phyloP scores from a whole-genome alignment of 2,797 vertebrate genomes.

The Spheniscus humboldti region DNA sequence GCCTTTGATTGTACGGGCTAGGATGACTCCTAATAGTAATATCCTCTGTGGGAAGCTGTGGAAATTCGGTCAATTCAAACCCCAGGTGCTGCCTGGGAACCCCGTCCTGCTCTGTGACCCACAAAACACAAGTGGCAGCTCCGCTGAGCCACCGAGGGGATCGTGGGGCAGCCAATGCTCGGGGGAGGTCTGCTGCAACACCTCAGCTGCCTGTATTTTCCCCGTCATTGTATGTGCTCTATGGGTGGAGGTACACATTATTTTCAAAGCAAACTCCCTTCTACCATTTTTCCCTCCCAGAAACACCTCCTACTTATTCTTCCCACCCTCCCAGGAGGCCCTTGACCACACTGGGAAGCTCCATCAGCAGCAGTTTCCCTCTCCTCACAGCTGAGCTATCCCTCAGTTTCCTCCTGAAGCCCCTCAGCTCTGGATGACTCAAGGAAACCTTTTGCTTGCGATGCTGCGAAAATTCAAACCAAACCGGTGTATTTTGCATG shows the following conservation, averaged over 20 bases:
- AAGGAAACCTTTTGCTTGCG: background rate
- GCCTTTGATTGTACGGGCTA: background rate
- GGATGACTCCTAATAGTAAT: background rate
- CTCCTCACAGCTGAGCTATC: background rate
- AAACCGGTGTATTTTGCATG: background rate
- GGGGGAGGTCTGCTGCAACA: background rate
- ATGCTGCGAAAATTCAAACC: background rate
- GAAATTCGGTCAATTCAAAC: background rate
- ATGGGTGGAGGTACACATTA: too few relatives aligned
- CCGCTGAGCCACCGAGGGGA: background rate
- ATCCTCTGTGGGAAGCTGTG: background rate
- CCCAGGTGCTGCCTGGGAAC: background rate
- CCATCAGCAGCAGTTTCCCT: background rate
- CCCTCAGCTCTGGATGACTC: background rate
- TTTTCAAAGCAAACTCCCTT: background rate
- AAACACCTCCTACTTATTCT: background rate
- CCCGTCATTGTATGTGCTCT: background rate
- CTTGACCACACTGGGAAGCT: background rate
- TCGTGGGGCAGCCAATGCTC: accelerated
- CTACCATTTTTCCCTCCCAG: background rate
- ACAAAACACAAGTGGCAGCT: background rate
- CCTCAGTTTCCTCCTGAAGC: background rate
- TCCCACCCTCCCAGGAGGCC: background rate
- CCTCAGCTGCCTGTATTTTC: background rate
- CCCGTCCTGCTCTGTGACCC: background rate